Conservation (phyloP, 2,888 invertebrate species). For the Napeogenes sylphis region DNA sequence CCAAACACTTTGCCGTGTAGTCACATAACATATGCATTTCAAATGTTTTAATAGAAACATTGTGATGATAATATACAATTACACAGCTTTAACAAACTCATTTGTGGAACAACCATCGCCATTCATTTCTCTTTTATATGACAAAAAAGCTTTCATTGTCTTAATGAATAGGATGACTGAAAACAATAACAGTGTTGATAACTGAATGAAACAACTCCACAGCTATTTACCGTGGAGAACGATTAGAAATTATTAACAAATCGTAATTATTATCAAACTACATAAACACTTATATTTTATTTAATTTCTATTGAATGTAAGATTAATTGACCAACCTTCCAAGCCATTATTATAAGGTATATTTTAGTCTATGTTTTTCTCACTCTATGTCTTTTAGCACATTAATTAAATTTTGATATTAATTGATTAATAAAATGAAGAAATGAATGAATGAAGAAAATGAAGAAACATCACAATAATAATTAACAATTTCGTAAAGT, state of each 20-base stretch:
- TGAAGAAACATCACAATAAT: no score
- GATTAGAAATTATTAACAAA: not conserved
- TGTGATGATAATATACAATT: constrained; percentile 4
- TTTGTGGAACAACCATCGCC: not conserved
- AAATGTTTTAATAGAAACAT: constrained; percentile 3
- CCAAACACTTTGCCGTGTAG: constrained; percentile 20
- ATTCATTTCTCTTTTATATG: not conserved
- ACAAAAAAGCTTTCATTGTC: constrained; percentile 1
- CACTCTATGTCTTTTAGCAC: no score
- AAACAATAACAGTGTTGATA: constrained; percentile 1
- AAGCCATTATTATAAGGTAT: no score
- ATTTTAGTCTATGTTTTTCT: no score
- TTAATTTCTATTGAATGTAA: no score
- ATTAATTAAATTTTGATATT: no score
- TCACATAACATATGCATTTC: constrained; percentile 13
- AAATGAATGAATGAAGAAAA: no score
- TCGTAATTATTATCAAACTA: not conserved
- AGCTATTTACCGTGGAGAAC: not conserved
- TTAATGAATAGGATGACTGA: not conserved
- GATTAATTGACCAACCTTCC: no score
- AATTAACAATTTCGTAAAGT: no score
- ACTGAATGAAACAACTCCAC: not conserved
- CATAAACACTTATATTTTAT: not conserved
- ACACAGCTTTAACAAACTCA: not conserved
- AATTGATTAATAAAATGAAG: no score